Evolutionary conservation across 2,888 invertebrate species (phyloP).

Genomic region (Synanthedon andrenaeformis): DNA sequence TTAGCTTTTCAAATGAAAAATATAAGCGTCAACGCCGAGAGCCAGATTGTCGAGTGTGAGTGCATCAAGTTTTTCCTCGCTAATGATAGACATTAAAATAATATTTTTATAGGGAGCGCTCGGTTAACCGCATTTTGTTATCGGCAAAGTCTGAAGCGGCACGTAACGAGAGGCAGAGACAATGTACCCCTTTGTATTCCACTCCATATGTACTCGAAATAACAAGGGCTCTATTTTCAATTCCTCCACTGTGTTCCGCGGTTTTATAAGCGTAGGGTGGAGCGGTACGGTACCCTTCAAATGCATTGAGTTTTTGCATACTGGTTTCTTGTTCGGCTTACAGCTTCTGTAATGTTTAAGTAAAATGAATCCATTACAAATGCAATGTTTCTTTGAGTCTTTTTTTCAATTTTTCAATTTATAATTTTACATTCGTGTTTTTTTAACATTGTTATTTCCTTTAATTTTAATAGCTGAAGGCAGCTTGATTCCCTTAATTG

Average conservation of each 20-base stretch:
- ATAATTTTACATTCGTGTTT: not conserved
- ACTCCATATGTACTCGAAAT: slow-evolving; percentile 61
- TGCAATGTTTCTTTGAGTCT: not conserved
- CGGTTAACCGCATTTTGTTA: slow-evolving; percentile 51
- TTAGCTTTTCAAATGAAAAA: too few species aligned
- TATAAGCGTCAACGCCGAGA: not conserved
- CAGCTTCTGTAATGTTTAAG: not conserved
- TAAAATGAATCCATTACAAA: not conserved
- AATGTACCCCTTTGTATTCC: slow-evolving; percentile 60
- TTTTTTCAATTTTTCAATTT: not conserved
- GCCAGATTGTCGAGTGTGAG: not conserved
- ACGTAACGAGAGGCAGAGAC: slow-evolving; percentile 59
- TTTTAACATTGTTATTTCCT: not conserved
- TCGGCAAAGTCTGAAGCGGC: slow-evolving; percentile 54
- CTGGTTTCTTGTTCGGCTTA: slow-evolving; percentile 25
- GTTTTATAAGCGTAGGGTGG: slow-evolving; percentile 35
- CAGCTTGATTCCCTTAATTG: too few species aligned
- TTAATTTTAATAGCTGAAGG: too few species aligned
- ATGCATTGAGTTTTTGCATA: slow-evolving; percentile 47
- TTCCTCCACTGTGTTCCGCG: slow-evolving; percentile 47
- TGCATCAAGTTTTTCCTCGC: not conserved
- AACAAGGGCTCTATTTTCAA: slow-evolving; percentile 68
- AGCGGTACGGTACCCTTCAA: slow-evolving; percentile 30
- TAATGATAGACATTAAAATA: slow-evolving; percentile 10
- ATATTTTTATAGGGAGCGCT: slow-evolving; percentile 21